These are phyloP conservation scores for Gephyroberyx darwinii DNA, from an alignment of 2,797 vertebrate species.

Conservation along the genomic window DNA sequence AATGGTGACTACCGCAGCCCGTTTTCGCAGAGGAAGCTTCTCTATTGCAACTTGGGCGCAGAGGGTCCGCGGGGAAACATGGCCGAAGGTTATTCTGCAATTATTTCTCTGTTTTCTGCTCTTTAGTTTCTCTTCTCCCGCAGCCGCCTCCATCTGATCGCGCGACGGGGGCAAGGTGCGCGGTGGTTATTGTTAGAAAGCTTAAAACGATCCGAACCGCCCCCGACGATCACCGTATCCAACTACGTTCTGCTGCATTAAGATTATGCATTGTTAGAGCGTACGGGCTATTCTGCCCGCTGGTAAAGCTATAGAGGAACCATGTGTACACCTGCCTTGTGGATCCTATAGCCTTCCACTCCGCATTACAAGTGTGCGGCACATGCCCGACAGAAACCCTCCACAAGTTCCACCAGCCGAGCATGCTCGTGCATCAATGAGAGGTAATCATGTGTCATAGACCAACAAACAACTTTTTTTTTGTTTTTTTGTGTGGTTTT, in stretches of 20 bases:
- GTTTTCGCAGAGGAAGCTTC: slow-evolving; percentile 92
- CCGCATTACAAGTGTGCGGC: slow-evolving; percentile 26
- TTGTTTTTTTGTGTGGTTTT: background rate
- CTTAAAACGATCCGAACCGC: slow-evolving; percentile 76
- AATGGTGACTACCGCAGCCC: slow-evolving; percentile 90
- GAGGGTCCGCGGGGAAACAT: slow-evolving; percentile 98
- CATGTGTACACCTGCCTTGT: slow-evolving; percentile 79
- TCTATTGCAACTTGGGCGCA: slow-evolving; percentile 92
- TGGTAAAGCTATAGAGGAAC: slow-evolving; percentile 42
- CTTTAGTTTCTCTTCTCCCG: slow-evolving; percentile 55
- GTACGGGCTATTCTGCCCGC: slow-evolving; percentile 21
- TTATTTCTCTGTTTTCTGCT: slow-evolving; percentile 75
- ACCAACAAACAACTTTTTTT: slow-evolving; percentile 55
- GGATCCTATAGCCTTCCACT: slow-evolving; percentile 39
- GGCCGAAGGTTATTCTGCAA: slow-evolving; percentile 98
- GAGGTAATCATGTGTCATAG: slow-evolving; percentile 55
- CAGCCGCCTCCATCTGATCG: slow-evolving; percentile 6
- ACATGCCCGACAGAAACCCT: slow-evolving; percentile 34
- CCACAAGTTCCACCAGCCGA: slow-evolving; percentile 53
- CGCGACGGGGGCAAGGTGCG: slow-evolving; percentile 63
- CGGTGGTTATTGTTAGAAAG: slow-evolving; percentile 81
- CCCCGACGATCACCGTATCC: slow-evolving; percentile 79
- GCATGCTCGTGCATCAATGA: slow-evolving; percentile 43
- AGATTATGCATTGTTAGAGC: slow-evolving; percentile 59
- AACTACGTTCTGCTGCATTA: slow-evolving; percentile 82